Evolutionary conservation across 2,888 invertebrate genomes (phyloP), one percentile per base, ranked within the genome.

Genomic region (Nomada ruficornis): DNA sequence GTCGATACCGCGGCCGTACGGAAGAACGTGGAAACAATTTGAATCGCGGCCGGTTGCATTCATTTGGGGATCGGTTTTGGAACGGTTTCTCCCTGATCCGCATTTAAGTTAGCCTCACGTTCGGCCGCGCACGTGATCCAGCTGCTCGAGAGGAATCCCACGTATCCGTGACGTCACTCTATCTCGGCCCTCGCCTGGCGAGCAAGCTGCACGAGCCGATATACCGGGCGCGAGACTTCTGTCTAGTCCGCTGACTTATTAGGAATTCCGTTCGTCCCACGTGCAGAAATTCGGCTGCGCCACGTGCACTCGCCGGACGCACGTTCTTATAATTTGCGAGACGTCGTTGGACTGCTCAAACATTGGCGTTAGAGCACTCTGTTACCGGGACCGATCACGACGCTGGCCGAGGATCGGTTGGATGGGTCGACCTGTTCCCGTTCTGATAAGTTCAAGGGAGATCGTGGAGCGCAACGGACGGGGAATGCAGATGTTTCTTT

Each of bases 71-170:
- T 86, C 84, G 84, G 86, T 83, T 78, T 83, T 68, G 80, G 86
- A 78, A 69, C 77, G 82, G 86, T 65, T 79, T 77, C 85, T 86
- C 85, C 86, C 86, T 86, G 89, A 87, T 89, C 86, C 89, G 89
- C 89, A 89, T 90, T 90, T 89, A 88, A 89, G 87, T 89, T 90
- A 88, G 85, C 86, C 91, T 91, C 90, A 91, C 91, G 90, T 91
- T 86, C 88, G 84, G 81, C 89, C 84, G 88, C 87, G 92, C 91
- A 91, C 93, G 93, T 93, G 92, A 93, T 92, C 91, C 93, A 93
- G 93, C 93, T 93, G 92, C 90, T 90, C 86, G 84, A 85, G 91
- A 90, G 90, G 90, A 90, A 90, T 91, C 91, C 90, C 90, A 88
- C 87, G 88, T 90, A 86, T 91, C 87, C 89, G 88, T 91, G 91